These are phyloP conservation scores for Sycophila texana DNA, from an alignment of 2,888 invertebrate species.

Conservation along the genomic window DNA sequence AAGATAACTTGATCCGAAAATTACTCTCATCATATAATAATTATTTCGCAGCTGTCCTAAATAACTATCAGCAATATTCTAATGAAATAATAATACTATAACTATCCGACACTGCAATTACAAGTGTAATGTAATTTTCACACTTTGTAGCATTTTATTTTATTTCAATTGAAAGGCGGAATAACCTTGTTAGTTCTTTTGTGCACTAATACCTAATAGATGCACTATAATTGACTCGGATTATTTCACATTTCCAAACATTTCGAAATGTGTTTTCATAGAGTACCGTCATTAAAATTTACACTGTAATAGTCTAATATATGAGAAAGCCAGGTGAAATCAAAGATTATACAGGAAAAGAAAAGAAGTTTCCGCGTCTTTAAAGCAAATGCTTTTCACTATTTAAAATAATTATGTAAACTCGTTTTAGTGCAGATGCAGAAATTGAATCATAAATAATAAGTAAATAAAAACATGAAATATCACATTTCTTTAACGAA, in stretches of 20 bases:
- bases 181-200: background rate
- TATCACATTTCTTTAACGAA: background rate
- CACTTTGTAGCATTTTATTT: background rate
- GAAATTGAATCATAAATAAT: too few relatives aligned
- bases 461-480: background rate
- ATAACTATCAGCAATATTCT: too few relatives aligned
- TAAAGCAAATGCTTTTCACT: conserved; percentile 36
- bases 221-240: conserved; percentile 7
- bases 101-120: too few relatives aligned
- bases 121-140: too few relatives aligned
- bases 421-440: background rate
- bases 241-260: background rate
- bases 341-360: conserved; percentile 34
- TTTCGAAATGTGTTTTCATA: background rate
- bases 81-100: too few relatives aligned
- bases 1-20: too few relatives aligned
- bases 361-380: conserved; percentile 44
- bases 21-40: too few relatives aligned
- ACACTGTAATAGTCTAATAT: background rate
- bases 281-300: background rate
- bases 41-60: too few relatives aligned
- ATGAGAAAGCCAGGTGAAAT: conserved; percentile 49
- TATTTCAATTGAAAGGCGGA: background rate
- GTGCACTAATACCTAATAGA: conserved; percentile 16
- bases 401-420: conserved; percentile 31